Percentiles rank a stretch among this genome's conserved stretches.
Conservation (phyloP, 2,113 vertebrate species). For the Pithys albifrons region DNA sequence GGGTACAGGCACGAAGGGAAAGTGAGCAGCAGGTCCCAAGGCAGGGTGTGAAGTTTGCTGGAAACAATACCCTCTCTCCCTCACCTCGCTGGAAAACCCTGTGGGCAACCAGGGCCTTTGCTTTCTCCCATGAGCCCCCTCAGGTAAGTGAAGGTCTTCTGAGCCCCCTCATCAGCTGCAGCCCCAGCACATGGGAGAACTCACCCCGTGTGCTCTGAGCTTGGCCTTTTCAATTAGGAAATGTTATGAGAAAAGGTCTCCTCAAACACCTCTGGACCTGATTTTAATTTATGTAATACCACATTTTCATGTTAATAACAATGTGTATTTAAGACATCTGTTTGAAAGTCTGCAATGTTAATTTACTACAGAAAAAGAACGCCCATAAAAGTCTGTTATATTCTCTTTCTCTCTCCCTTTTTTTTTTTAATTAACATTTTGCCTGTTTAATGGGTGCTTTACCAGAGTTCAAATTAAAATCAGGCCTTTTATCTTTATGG, state of each 20-base stretch:
- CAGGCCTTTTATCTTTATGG: constrained; percentile 82
- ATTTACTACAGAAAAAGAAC: constrained; percentile 75
- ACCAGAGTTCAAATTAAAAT: constrained; percentile 83
- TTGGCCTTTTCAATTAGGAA: constrained; percentile 71
- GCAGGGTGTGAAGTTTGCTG: neutral
- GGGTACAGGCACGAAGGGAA: neutral
- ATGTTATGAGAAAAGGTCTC: constrained; percentile 71
- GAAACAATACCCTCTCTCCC: neutral
- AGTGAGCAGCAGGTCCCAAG: neutral
- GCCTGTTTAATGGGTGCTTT: constrained; percentile 79
- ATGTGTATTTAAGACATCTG: constrained; percentile 82
- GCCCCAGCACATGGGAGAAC: constrained; percentile 37
- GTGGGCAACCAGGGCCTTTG: neutral
- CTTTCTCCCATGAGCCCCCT: neutral
- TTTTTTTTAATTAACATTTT: constrained; percentile 83
- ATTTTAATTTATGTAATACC: constrained; percentile 83
- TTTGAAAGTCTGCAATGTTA: constrained; percentile 81
- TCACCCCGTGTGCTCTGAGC: neutral
- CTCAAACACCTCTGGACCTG: constrained; percentile 73
- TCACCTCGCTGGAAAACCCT: neutral
- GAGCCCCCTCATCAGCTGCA: constrained; percentile 29
- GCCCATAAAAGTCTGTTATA: constrained; percentile 76
- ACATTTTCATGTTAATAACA: constrained; percentile 82
- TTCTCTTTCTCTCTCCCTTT: constrained; percentile 33
- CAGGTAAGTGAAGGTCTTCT: neutral